These are phyloP conservation scores for Linyphia triangularis DNA, from an alignment of 2,888 invertebrate genomes.

Conservation along the genomic window DNA sequence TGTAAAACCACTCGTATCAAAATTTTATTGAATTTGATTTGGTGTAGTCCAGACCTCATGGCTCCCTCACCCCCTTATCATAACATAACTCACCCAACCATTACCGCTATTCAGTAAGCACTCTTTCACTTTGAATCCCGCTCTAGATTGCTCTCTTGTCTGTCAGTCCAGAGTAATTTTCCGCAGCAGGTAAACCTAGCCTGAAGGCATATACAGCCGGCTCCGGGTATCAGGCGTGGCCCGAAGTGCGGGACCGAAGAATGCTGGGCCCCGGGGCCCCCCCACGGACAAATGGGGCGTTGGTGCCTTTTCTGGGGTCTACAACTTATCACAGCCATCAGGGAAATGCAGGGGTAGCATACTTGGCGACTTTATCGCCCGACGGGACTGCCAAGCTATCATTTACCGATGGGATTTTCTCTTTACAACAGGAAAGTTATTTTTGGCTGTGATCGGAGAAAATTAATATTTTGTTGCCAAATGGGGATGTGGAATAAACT, in stretches of 20 bases:
- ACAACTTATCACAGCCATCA: conserved; percentile 46
- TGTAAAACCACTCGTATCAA: too few relatives aligned
- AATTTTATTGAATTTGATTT: too few relatives aligned
- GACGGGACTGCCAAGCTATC: too few relatives aligned
- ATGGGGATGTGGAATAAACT: too few relatives aligned
- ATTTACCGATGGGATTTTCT: too few relatives aligned
- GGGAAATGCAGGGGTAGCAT: conserved; percentile 31
- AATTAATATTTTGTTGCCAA: too few relatives aligned
- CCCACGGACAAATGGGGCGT: conserved; percentile 62
- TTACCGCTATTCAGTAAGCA: background rate
- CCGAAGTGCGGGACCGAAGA: conserved; percentile 64
- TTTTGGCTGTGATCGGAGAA: too few relatives aligned
- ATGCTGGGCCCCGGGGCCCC: conserved; percentile 33
- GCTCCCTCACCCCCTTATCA: background rate
- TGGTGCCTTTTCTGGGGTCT: conserved; percentile 62
- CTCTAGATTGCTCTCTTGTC: background rate
- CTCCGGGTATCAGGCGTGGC: conserved; percentile 70
- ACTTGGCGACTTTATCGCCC: background rate
- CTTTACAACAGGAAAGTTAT: too few relatives aligned
- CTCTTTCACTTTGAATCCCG: background rate
- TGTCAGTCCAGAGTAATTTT: conserved; percentile 46
- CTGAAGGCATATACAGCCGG: conserved; percentile 46
- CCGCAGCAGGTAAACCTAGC: conserved; percentile 47
- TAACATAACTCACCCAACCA: background rate
- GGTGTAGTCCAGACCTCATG: too few relatives aligned